phyloP scores from a whole-genome alignment of 92 coral and sea anemone genomes.

The Parazoanthus atlanticus region DNA sequence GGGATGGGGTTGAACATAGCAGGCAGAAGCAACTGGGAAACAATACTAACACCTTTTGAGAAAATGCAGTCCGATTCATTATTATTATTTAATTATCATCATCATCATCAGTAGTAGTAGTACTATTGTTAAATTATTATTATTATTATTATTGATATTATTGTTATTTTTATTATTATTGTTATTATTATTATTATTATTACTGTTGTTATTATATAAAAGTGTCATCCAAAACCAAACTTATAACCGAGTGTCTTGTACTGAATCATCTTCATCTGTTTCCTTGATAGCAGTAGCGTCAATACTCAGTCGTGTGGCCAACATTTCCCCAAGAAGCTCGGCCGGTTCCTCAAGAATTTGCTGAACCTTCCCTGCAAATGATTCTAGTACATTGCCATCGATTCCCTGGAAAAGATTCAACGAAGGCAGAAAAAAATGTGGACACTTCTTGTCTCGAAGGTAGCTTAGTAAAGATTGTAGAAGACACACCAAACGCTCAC shows the following conservation, averaged over 20 bases:
- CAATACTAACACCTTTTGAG: neutral
- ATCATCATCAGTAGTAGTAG: neutral
- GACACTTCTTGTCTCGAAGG: conserved; percentile 47
- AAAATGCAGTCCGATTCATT: neutral
- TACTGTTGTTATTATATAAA: neutral
- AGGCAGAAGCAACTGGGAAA: neutral
- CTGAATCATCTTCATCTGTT: neutral
- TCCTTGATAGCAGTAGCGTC: neutral
- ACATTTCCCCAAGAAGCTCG: neutral
- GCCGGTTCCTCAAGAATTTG: neutral
- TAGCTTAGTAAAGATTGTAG: conserved; percentile 53
- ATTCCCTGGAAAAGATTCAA: conserved; percentile 59
- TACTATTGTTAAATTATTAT: neutral
- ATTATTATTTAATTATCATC: neutral
- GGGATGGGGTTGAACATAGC: neutral
- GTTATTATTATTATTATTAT: neutral
- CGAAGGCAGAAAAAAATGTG: conserved; percentile 67
- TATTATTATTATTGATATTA: neutral
- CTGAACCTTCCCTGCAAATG: conserved; percentile 10
- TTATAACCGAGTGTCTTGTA: conserved; percentile 18
- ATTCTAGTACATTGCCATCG: neutral
- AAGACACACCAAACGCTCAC: conserved; percentile 58
- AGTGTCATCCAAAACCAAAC: neutral
- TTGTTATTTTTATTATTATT: neutral
- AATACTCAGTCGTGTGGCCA: neutral